A percentile compares a stretch with the other conserved stretches of the same genome.
Conservation (phyloP, 2,113 vertebrate genomes). For the Oriolus oriolus region DNA sequence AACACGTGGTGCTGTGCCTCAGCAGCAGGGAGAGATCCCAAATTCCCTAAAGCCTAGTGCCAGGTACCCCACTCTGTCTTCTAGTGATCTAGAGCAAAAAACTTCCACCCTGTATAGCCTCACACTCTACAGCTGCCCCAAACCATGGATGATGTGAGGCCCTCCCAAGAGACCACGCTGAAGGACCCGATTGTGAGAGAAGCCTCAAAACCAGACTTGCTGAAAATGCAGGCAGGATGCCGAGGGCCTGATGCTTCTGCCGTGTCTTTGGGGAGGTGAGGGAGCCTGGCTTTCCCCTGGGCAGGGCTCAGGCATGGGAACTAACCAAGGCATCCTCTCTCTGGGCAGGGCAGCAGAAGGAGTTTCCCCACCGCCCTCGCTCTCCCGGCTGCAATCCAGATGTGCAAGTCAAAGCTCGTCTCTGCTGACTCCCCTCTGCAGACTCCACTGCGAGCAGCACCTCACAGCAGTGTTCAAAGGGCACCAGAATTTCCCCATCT, state of each 20-base stretch:
- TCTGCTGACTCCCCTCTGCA: background rate
- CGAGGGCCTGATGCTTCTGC: background rate
- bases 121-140: background rate
- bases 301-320: background rate
- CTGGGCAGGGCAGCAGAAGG: background rate
- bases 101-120: accelerated
- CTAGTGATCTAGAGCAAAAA: background rate
- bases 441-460: background rate
- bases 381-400: background rate
- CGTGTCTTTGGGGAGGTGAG: accelerated
- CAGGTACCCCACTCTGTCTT: background rate
- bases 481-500: background rate
- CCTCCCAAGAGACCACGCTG: accelerated
- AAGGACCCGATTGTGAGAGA: background rate
- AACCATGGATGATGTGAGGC: accelerated
- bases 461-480: background rate
- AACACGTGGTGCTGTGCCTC: accelerated
- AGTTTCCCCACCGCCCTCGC: accelerated
- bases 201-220: background rate
- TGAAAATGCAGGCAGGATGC: background rate
- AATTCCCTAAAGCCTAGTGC: background rate
- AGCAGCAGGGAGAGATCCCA: background rate
- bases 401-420: background rate
- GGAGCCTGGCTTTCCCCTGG: background rate
- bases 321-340: accelerated